Conservation (phyloP, 2,797 vertebrate species). For the Peromyscus nudipes region DNA sequence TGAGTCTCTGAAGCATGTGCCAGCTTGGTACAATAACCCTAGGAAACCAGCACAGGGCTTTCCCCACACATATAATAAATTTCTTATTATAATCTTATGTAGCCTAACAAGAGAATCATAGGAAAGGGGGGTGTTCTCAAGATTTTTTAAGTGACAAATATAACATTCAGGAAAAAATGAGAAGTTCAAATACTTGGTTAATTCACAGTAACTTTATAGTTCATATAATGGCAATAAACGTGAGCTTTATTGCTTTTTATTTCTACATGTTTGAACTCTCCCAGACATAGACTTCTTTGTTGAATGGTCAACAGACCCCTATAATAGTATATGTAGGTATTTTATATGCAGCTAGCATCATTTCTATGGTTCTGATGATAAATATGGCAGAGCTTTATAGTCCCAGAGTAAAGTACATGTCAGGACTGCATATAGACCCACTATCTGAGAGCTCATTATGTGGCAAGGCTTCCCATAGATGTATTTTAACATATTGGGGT, state of each 20-base stretch:
- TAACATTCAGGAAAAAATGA: background rate
- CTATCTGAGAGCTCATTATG: background rate
- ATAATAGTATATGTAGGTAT: background rate
- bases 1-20: background rate
- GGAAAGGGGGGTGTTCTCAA: background rate
- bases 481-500: background rate
- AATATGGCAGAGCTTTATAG: background rate
- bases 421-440: no score
- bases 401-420: background rate
- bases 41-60: no score
- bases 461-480: background rate
- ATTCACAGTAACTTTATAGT: background rate
- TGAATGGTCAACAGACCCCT: background rate
- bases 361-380: background rate
- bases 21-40: background rate
- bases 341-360: background rate
- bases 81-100: background rate
- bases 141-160: background rate
- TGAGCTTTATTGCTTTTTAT: background rate
- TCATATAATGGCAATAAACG: background rate
- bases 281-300: background rate
- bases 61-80: accelerated
- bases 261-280: background rate
- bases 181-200: background rate
- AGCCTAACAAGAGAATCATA: background rate